Conservation (phyloP, 35 echinoderm and acorn worm genomes). For the Heliocidaris tuberculata region DNA sequence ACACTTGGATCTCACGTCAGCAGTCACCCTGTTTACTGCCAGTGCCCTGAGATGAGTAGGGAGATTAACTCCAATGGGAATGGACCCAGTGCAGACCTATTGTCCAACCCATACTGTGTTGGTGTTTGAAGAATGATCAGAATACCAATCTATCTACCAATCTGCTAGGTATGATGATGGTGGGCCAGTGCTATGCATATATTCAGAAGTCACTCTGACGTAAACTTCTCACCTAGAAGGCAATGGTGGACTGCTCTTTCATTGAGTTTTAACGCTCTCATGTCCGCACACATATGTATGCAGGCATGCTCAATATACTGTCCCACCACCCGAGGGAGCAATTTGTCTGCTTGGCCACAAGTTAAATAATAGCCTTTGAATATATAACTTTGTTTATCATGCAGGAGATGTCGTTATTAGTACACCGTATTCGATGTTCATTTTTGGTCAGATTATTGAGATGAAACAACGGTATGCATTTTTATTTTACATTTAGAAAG, state of each 20-base stretch:
- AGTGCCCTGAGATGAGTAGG: neutral
- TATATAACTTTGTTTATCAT: neutral
- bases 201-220: neutral
- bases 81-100: neutral
- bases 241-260: neutral
- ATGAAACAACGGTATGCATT: neutral
- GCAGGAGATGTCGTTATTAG: neutral
- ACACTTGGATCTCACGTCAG: neutral
- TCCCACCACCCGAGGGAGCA: neutral
- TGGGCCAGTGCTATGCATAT: neutral
- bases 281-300: neutral
- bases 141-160: neutral
- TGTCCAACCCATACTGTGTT: neutral
- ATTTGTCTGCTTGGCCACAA: slow-evolving; percentile 5
- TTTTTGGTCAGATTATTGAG: neutral
- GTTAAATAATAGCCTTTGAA: neutral
- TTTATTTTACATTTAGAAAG: too few relatives aligned
- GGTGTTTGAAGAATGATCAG: neutral
- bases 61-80: neutral
- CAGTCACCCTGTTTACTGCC: slow-evolving; percentile 15
- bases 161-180: slow-evolving; percentile 1
- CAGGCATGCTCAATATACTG: neutral
- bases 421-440: neutral
- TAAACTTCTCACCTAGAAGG: neutral
- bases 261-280: neutral